A percentile compares a stretch with the other conserved stretches of the same genome.
Evolutionary conservation across 2,113 vertebrate species (phyloP).

Genomic region (Okapia johnstoni): DNA sequence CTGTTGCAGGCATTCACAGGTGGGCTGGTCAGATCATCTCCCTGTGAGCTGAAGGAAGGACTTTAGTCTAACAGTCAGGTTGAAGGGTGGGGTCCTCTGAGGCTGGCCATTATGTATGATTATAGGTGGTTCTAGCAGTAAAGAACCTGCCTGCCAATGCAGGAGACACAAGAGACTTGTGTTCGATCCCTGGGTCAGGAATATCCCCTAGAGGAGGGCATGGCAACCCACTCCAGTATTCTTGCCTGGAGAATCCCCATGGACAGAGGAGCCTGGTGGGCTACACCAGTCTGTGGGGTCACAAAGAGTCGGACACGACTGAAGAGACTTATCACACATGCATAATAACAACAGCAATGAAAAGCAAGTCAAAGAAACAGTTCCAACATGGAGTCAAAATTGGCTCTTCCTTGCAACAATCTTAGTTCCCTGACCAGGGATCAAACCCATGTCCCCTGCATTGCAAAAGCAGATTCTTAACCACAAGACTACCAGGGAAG

Average conservation of each 20-base stretch:
- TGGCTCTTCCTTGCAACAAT: not conserved
- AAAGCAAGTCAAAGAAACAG: not conserved
- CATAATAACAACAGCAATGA: not conserved
- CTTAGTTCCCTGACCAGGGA: not conserved
- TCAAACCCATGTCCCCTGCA: not conserved
- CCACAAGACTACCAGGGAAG: not conserved
- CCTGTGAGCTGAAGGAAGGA: not conserved
- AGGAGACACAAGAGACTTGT: not conserved
- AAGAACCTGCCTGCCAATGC: not conserved
- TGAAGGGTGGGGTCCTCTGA: not conserved
- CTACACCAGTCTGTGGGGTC: not conserved
- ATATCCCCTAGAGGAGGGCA: not conserved
- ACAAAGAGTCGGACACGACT: not conserved
- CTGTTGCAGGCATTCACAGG: not conserved
- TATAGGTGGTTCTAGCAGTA: not conserved
- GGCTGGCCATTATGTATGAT: not conserved
- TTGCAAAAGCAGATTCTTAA: not conserved
- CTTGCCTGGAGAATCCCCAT: not conserved
- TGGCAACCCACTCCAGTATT: not conserved
- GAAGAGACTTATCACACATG: not conserved
- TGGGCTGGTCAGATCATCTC: not conserved
- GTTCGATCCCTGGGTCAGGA: not conserved
- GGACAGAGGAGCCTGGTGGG: not conserved
- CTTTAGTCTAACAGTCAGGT: not conserved
- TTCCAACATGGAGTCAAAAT: not conserved